Evolutionary conservation across 1,140 invertebrate species (phyloP), one percentile per base, ranked within the genome.

Genomic region (Calephelis nemesis): DNA sequence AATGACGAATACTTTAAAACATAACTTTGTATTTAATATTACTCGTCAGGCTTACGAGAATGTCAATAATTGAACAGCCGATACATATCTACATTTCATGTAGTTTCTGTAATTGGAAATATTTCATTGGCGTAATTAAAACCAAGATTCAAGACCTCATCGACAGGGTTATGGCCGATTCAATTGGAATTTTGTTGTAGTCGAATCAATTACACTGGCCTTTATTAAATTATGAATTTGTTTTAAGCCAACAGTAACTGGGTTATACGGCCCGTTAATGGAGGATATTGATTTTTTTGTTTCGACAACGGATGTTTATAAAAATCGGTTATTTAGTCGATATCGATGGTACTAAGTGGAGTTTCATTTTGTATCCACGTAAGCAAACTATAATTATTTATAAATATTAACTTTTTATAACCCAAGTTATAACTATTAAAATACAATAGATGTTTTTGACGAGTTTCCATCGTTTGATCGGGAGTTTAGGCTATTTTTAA

Each of bases 141-240:
- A 62, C 63, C 54, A 69, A 48, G 60, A 72, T 74, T 71, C 50
- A 68, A 67, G 69, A 58, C 48, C 47, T 65, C 66, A 60, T 60
- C 63, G 52, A 62, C 48, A 48, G 63, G 49, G 65, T 63, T 67
- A 49, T 62, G 63, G 39, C 62, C 48, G 13, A 15, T 65, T 66
- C 70, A 72, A 64, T 68, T 58, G 62, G 65, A 67, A 68, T 72
- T 68, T 66, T 47, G 68, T 68, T 72, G 70, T 72, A 68, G 68
- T 72, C 70, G 66, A 68, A 30, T 72, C 68, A 72, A 65, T 72
- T 65, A 72, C 49, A 66, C 50, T 10, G 52, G 52, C 13, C 13
- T 19, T 54, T 30, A 54, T 19, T 54, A 30, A 11, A 19, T 9
- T 10, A 19, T 54, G 50, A 54, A 54, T 54, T 54, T 54, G 19